Conservation (phyloP, 1,140 invertebrate genomes). For the Eumaeus atala region DNA sequence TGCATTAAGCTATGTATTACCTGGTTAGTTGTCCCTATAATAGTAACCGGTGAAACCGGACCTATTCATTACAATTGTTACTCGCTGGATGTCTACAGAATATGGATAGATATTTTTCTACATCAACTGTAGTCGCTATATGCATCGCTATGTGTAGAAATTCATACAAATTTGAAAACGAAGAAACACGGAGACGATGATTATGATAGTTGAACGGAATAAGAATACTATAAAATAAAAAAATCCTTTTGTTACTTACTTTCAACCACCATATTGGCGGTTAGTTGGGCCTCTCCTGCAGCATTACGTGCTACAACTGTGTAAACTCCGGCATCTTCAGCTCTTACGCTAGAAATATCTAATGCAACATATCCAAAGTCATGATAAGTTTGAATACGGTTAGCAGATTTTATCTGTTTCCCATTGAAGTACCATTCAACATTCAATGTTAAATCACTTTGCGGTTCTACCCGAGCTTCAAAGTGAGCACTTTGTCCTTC, state of each 20-base stretch:
- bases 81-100: too few species aligned
- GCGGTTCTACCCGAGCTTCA: conserved; percentile 94
- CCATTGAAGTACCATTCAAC: conserved; percentile 96
- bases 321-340: conserved; percentile 90
- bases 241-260: conserved; percentile 77
- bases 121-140: too few species aligned
- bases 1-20: too few species aligned
- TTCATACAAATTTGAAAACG: too few species aligned
- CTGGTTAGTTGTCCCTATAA: too few species aligned
- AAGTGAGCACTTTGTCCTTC: conserved; percentile 97
- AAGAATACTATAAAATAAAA: conserved; percentile 7
- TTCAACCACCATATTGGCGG: conserved; percentile 89
- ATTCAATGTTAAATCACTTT: conserved; percentile 90
- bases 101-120: too few species aligned
- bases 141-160: too few species aligned
- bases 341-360: conserved; percentile 91
- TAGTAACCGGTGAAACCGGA: too few species aligned
- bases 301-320: conserved; percentile 92
- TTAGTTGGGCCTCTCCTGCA: conserved; percentile 87
- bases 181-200: conserved; percentile 11
- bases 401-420: conserved; percentile 86
- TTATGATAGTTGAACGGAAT: background rate
- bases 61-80: too few species aligned
- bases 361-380: conserved; percentile 97
- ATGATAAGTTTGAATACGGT: conserved; percentile 92